Percentiles rank a stretch among this genome's conserved stretches.
Conservation (phyloP, 2,797 vertebrate genomes). For the Spinus olivaceus region DNA sequence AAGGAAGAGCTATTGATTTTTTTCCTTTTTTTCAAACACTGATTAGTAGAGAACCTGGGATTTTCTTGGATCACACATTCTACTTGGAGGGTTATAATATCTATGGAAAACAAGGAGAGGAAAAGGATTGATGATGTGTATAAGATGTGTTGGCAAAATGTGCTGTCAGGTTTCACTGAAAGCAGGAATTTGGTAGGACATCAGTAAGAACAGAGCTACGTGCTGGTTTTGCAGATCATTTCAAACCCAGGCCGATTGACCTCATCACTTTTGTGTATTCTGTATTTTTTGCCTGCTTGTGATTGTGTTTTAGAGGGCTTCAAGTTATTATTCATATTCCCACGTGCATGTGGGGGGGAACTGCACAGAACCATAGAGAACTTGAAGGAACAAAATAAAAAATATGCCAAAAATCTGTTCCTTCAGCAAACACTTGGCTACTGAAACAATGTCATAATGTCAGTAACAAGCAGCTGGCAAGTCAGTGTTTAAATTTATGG, state of each 20-base stretch:
- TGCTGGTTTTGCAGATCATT: not conserved
- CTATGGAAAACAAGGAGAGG: not conserved
- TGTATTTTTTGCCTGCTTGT: not conserved
- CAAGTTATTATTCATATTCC: not conserved
- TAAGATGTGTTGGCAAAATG: rapidly evolving
- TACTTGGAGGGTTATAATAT: not conserved
- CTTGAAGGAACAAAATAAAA: not conserved
- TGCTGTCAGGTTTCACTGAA: not conserved
- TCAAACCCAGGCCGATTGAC: not conserved
- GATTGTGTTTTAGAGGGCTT: not conserved
- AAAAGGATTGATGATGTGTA: not conserved
- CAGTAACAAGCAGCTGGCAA: not conserved
- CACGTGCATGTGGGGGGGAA: rapidly evolving
- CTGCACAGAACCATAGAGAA: not conserved
- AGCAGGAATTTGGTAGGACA: not conserved
- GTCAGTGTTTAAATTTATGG: not conserved
- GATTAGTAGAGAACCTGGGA: not conserved
- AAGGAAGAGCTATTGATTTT: not conserved
- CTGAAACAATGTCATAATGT: not conserved
- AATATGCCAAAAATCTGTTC: not conserved
- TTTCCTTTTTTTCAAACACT: not conserved
- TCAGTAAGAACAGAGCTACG: not conserved
- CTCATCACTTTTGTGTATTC: not conserved
- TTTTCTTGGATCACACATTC: not conserved
- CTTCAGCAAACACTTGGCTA: not conserved